A percentile compares a stretch with the other conserved stretches of the same genome.
These are phyloP conservation scores for Amorpha juglandis DNA, from an alignment of 2,888 invertebrate genomes.

Conservation along the genomic window DNA sequence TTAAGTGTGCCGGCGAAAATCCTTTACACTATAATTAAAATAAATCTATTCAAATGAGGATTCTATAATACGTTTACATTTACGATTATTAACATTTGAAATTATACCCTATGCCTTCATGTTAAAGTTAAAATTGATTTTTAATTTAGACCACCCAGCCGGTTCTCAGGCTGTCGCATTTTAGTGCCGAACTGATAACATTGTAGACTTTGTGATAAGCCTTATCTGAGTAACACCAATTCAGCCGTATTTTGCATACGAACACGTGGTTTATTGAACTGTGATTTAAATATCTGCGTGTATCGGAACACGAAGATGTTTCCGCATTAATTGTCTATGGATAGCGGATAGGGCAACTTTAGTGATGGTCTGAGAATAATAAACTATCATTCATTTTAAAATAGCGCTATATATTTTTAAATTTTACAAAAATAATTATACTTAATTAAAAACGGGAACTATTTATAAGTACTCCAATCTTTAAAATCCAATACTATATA, in stretches of 20 bases:
- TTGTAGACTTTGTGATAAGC: conserved; percentile 54
- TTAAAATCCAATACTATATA: no score
- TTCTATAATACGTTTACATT: neutral
- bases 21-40: conserved; percentile 21
- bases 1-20: neutral
- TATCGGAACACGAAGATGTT: conserved; percentile 21
- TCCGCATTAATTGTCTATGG: conserved; percentile 14
- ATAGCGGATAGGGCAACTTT: conserved; percentile 5
- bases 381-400: no score
- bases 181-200: conserved; percentile 57
- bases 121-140: conserved; percentile 9
- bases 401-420: no score
- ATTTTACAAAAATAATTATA: no score
- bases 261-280: conserved; percentile 29
- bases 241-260: conserved; percentile 50
- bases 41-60: conserved; percentile 15
- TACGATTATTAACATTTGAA: neutral
- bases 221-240: conserved; percentile 55
- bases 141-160: neutral
- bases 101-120: neutral
- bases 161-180: conserved; percentile 52
- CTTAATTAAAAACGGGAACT: no score
- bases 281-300: conserved; percentile 27
- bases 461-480: no score
- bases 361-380: conserved; percentile 4